These are phyloP conservation scores for Sula dactylatra DNA, from an alignment of 2,113 vertebrate species.

Conservation along the genomic window DNA sequence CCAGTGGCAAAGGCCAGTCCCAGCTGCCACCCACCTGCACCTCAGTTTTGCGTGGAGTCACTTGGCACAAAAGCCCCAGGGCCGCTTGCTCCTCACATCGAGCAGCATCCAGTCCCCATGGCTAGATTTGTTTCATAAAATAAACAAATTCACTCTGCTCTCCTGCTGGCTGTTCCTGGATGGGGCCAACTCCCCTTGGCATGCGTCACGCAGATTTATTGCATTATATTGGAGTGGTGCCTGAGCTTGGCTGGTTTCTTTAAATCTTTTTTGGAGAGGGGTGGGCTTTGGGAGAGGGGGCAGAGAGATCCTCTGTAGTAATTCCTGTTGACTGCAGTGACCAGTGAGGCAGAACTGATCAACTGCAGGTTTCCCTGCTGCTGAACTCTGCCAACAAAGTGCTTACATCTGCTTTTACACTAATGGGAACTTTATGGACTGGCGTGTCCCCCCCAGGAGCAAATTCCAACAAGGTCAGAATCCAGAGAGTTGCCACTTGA, in stretches of 20 bases:
- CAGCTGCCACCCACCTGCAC: neutral
- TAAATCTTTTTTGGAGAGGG: neutral
- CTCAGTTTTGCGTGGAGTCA: fast-evolving
- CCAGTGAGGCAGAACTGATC: slow-evolving; percentile 66
- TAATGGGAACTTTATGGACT: slow-evolving; percentile 63
- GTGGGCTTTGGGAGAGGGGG: slow-evolving; percentile 5
- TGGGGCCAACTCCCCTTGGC: neutral
- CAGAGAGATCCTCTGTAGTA: slow-evolving; percentile 19
- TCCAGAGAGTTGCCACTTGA: slow-evolving; percentile 59
- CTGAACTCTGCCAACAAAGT: slow-evolving; percentile 53
- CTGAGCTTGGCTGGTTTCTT: slow-evolving; percentile 23
- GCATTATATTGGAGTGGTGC: neutral
- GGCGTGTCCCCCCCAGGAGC: neutral
- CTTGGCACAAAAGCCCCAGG: neutral
- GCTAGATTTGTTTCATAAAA: neutral
- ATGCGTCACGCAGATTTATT: neutral
- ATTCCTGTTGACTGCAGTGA: slow-evolving; percentile 67
- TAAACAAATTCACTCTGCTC: neutral
- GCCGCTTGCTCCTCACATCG: fast-evolving
- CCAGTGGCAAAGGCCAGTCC: neutral
- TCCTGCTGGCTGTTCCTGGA: neutral
- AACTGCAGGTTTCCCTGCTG: slow-evolving; percentile 62
- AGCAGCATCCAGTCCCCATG: neutral
- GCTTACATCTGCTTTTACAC: slow-evolving; percentile 64
- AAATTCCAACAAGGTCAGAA: slow-evolving; percentile 58